Percentiles rank a stretch among this genome's conserved stretches.
Conservation (phyloP, 1,140 invertebrate genomes). For the Zaprionus ghesquierei region DNA sequence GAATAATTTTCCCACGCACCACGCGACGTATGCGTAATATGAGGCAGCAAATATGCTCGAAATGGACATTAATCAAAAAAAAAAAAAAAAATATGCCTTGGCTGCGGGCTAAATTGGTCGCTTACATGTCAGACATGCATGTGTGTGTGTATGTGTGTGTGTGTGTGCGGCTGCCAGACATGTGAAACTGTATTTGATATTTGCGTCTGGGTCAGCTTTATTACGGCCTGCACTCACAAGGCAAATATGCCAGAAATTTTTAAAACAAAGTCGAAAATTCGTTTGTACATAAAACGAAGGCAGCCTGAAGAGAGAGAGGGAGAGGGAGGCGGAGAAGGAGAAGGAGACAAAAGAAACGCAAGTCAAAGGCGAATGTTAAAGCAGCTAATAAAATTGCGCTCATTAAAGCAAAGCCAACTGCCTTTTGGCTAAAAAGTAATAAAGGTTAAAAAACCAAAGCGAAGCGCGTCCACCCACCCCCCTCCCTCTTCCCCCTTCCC, state of each 20-base stretch:
- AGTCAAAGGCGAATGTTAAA: slow-evolving; percentile 50
- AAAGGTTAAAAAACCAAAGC: slow-evolving; percentile 69
- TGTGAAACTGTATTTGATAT: slow-evolving; percentile 10
- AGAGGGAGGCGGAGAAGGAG: neutral
- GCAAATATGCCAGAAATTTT: slow-evolving; percentile 61
- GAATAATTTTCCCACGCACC: neutral
- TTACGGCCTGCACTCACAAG: slow-evolving; percentile 29
- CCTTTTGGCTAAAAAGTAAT: slow-evolving; percentile 63
- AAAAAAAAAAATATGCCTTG: slow-evolving; percentile 1
- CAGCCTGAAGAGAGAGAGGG: neutral
- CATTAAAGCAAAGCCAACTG: slow-evolving; percentile 75
- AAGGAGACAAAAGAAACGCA: neutral
- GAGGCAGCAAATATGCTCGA: neutral
- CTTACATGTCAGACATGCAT: neutral
- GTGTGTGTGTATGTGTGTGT: neutral
- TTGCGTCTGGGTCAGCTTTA: slow-evolving; percentile 27
- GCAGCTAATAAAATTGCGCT: slow-evolving; percentile 72
- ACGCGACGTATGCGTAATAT: slow-evolving; percentile 9
- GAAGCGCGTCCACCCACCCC: neutral
- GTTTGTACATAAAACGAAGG: slow-evolving; percentile 46
- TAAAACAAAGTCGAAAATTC: slow-evolving; percentile 55
- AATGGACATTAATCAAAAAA: slow-evolving; percentile 25
- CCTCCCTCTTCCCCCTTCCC: neutral
- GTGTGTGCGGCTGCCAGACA: neutral
- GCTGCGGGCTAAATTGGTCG: neutral